Conservation (phyloP, 2,888 invertebrate genomes). For the Dione vanillae region DNA sequence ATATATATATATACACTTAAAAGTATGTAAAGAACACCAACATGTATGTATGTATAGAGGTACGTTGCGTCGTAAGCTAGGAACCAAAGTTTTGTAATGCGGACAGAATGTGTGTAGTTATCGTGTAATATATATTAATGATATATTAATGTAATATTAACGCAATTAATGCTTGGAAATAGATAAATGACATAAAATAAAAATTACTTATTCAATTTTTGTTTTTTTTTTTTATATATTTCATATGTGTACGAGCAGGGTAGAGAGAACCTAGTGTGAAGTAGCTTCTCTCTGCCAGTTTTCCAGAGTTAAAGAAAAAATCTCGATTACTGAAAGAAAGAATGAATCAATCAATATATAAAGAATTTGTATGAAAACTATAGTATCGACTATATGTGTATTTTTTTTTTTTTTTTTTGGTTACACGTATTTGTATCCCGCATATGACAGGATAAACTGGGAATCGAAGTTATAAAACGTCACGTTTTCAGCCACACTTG, state of each 20-base stretch:
- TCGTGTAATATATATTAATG: conserved; percentile 68
- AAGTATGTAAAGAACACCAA: conserved; percentile 30
- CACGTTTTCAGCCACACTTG: no score
- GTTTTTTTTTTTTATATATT: conserved; percentile 44
- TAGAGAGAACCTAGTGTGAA: neutral
- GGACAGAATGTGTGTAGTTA: conserved; percentile 67
- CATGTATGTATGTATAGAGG: neutral
- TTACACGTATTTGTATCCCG: no score
- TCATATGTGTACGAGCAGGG: no score
- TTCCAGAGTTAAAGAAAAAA: no score
- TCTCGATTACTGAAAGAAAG: no score
- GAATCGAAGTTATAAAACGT: no score
- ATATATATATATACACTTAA: neutral
- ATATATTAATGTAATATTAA: conserved; percentile 54
- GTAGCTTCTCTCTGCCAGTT: no score
- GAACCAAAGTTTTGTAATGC: conserved; percentile 82
- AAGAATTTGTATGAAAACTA: no score
- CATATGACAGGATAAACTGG: no score
- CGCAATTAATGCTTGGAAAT: conserved; percentile 74
- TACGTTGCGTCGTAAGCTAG: conserved; percentile 66
- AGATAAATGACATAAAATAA: conserved; percentile 76
- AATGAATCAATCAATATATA: no score
- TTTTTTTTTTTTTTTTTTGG: no score
- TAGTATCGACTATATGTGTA: no score
- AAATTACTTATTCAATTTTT: conserved; percentile 68